Evolutionary conservation across 1,140 invertebrate species (phyloP), one percentile per base, ranked within the genome.

Genomic region (Littorina saxatilis): DNA sequence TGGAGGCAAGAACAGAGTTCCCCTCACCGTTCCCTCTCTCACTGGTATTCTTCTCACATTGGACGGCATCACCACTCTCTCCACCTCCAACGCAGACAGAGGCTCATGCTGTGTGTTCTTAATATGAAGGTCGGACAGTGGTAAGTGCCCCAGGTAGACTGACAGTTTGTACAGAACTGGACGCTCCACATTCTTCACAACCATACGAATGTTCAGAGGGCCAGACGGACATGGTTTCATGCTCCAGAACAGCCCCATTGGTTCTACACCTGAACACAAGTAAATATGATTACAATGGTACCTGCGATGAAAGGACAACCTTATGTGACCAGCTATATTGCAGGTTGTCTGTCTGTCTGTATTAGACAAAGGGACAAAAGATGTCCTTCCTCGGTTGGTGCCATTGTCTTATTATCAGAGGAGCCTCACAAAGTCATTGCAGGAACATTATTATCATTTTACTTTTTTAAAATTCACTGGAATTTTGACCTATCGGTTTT

Each of bases 1-100:
- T 73, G 83, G 39, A 23, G 87, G 87, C 13, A 83, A 58, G 63
- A 84, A 88, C 3, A 88, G 50, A 1, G 79, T 81, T 5, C 86
- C 87, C n/a, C 87, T 81, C 4, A 87, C 70, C 2, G 72, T 75
- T 29, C 84, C 86, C 3, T 84, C 72, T 37, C 75, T 74, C 15
- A 88, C 78, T 52, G 72, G 79, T 63, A 83, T 80, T 79, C 86
- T 58, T 23, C 58, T 68, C 1, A 87, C 84, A 73, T 80, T 66
- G 17, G 37, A n/a, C 0, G 39, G 58, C 40, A 55, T 80, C 32
- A 83, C 86, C 80, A 11, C 7, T 13, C 37, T 29, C 2, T n/a
- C 13, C 29, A 73, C 50, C 20, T 17, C 15, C 13, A 68, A 55
- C 23, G 4, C 20, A n/a, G 13, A 61, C 75, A 77, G 15, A 37